A percentile compares a stretch with the other conserved stretches of the same genome.
Evolutionary conservation across 1,140 invertebrate species (phyloP).

Genomic region (Chrysomallon squamiferum): DNA sequence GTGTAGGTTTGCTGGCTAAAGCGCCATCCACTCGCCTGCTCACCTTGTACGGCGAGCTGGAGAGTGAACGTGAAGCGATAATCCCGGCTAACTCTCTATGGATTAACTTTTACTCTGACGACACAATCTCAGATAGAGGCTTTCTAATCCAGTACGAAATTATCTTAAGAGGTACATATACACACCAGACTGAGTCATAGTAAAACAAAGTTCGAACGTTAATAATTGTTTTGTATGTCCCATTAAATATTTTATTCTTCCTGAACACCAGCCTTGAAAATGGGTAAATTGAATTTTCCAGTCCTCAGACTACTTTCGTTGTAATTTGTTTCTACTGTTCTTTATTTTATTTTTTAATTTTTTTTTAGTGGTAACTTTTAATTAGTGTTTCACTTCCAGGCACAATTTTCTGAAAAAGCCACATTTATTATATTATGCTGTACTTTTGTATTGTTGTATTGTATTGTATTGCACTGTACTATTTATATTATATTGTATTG

Average conservation of each 20-base stretch:
- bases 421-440: too few species aligned
- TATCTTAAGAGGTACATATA: conserved; percentile 9
- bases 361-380: too few species aligned
- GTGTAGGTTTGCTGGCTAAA: conserved; percentile 11
- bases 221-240: background rate
- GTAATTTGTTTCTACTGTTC: too few species aligned
- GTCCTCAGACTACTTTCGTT: too few species aligned
- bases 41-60: conserved; percentile 9
- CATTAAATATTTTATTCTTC: background rate
- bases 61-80: conserved; percentile 6
- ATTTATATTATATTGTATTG: too few species aligned
- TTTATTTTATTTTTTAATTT: too few species aligned
- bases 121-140: conserved; percentile 11
- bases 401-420: too few species aligned
- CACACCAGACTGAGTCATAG: too few species aligned
- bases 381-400: too few species aligned
- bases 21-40: conserved; percentile 4
- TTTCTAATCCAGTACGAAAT: conserved; percentile 15
- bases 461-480: too few species aligned
- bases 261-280: background rate
- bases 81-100: conserved; percentile 22
- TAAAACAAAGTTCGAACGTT: background rate
- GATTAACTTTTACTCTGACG: conserved; percentile 18
- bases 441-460: too few species aligned
- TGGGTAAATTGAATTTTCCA: too few species aligned